These are phyloP conservation scores for Apus apus DNA, from an alignment of 2,113 vertebrate genomes.

Conservation along the genomic window DNA sequence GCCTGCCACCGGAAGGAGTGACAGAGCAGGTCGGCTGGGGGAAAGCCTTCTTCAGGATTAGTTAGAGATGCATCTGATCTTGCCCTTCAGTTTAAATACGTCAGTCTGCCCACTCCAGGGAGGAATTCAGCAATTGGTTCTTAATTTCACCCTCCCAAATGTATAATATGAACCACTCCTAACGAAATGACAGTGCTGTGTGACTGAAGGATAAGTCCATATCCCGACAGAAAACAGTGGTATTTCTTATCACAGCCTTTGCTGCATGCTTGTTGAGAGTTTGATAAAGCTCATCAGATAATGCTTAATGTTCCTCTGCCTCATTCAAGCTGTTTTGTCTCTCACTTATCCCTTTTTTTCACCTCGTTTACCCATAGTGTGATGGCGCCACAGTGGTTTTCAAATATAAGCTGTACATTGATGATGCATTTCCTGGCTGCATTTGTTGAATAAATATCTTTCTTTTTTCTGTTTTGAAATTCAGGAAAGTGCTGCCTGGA, in stretches of 20 bases:
- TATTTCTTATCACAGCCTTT: not conserved
- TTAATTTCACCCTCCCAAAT: not conserved
- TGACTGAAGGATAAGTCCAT: not conserved
- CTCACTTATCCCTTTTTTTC: not conserved
- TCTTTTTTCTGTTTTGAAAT: not conserved
- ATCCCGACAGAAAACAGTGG: not conserved
- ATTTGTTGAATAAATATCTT: not conserved
- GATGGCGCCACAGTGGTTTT: not conserved
- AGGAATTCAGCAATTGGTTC: not conserved
- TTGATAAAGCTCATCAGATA: not conserved
- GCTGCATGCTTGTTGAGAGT: not conserved
- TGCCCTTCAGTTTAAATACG: not conserved
- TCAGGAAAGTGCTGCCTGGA: not conserved
- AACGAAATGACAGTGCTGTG: not conserved
- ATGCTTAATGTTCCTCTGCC: not conserved
- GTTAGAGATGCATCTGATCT: not conserved
- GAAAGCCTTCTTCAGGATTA: not conserved
- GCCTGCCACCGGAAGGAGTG: not conserved
- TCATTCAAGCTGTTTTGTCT: not conserved
- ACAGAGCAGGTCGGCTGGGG: not conserved
- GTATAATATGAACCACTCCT: not conserved
- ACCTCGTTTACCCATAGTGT: not conserved
- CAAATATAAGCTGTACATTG: not conserved
- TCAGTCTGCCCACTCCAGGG: not conserved
- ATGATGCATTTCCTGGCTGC: not conserved